Percentiles rank a stretch among this genome's conserved stretches.
Evolutionary conservation across 2,113 vertebrate species (phyloP).

Genomic region (Oryzias celebensis): DNA sequence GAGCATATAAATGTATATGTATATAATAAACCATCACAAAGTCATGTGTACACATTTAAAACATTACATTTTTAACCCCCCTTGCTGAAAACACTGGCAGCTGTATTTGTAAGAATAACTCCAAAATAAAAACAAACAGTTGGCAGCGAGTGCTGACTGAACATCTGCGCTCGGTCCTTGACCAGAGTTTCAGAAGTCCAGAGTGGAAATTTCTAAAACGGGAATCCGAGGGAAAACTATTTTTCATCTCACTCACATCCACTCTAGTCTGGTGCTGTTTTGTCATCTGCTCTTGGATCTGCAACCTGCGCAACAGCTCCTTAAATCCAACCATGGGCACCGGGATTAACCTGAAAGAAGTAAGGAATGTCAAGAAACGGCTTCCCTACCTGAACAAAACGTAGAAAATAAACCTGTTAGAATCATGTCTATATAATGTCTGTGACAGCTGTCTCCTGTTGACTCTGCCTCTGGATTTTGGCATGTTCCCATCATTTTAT

Average conservation of each 20-base stretch:
- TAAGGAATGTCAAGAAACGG: background rate
- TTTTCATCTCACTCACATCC: constrained; percentile 85
- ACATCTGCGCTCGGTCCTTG: constrained; percentile 49
- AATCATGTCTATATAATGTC: no score
- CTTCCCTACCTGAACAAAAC: no score
- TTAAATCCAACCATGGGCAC: constrained; percentile 98
- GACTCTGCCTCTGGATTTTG: no score
- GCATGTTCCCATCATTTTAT: no score
- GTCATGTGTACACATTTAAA: background rate
- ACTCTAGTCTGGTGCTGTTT: constrained; percentile 97
- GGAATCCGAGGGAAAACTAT: background rate
- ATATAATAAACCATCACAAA: no score
- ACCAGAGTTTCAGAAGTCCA: constrained; percentile 20
- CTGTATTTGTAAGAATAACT: constrained; percentile 1
- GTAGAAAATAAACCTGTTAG: no score
- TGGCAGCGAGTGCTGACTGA: constrained; percentile 13
- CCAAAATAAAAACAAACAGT: constrained; percentile 6
- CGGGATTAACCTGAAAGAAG: constrained; percentile 85
- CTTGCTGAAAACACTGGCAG: background rate
- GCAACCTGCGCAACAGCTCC: constrained; percentile 88
- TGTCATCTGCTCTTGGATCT: constrained; percentile 98
- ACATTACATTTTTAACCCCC: background rate
- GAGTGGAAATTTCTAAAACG: constrained; percentile 8
- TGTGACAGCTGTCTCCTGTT: no score
- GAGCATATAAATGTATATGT: no score